Percentiles rank a stretch among this genome's conserved stretches.
Evolutionary conservation across 2,888 invertebrate genomes (phyloP).

Genomic region (Rugalucina vietnamica): DNA sequence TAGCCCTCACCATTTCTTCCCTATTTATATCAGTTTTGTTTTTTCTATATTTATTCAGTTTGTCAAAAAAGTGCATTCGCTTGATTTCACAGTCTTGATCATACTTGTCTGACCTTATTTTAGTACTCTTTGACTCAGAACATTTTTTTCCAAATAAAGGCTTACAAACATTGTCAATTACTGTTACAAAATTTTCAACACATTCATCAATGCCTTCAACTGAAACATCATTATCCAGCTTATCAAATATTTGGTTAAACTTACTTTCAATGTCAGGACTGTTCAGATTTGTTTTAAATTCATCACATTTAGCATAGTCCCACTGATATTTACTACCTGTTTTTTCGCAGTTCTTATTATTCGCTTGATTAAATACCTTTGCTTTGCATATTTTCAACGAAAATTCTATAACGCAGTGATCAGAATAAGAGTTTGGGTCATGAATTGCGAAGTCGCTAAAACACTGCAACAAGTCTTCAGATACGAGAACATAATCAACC

Average conservation of each 20-base stretch:
- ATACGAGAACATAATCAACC: not conserved
- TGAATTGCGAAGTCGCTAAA: not conserved
- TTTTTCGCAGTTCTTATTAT: not conserved
- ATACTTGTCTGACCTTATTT: not conserved
- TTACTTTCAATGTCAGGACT: not conserved
- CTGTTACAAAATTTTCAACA: not conserved
- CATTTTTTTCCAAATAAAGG: not conserved
- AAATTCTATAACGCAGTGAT: not conserved
- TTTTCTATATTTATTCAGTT: not conserved
- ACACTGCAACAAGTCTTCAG: not conserved
- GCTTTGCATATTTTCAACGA: not conserved
- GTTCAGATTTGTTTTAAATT: not conserved
- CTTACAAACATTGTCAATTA: not conserved
- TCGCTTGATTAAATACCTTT: not conserved
- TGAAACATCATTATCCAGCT: too few relatives aligned
- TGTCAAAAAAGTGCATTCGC: not conserved
- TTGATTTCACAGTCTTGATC: not conserved
- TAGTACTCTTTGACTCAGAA: not conserved
- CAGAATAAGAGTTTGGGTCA: not conserved
- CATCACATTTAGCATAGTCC: not conserved
- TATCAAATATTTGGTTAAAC: too few relatives aligned
- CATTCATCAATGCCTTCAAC: too few relatives aligned
- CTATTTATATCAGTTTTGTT: not conserved
- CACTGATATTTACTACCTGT: not conserved
- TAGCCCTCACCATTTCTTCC: not conserved